Conservation (phyloP, 1,140 invertebrate species). For the Eubasilissa regina region DNA sequence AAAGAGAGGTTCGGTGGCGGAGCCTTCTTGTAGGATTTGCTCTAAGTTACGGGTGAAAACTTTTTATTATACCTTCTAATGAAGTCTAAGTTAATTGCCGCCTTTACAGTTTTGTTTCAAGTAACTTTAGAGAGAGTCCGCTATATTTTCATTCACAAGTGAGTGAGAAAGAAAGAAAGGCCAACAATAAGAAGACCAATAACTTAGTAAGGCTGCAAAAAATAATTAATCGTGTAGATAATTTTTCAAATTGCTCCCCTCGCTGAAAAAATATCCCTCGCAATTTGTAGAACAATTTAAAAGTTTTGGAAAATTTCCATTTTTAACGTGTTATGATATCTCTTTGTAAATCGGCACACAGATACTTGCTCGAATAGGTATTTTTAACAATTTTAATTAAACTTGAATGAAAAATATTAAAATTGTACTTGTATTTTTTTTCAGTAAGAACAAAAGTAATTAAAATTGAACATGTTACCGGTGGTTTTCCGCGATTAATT, state of each 20-base stretch:
- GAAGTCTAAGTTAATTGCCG: constrained; percentile 60
- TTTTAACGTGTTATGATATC: neutral
- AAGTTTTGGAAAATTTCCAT: constrained; percentile 28
- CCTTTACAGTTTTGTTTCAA: constrained; percentile 56
- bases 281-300: constrained; percentile 46
- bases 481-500: too few species aligned
- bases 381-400: too few species aligned
- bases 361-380: too few species aligned
- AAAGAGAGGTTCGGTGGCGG: constrained; percentile 42
- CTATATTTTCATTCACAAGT: constrained; percentile 20
- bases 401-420: too few species aligned
- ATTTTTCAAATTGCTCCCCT: constrained; percentile 40
- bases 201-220: constrained; percentile 46
- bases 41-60: constrained; percentile 51
- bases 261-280: constrained; percentile 18
- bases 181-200: constrained; percentile 48
- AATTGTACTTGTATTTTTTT: too few species aligned
- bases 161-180: constrained; percentile 42
- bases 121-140: constrained; percentile 38
- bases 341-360: too few species aligned
- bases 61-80: constrained; percentile 61
- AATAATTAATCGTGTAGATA: constrained; percentile 58
- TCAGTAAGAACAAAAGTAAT: too few species aligned
- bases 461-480: too few species aligned
- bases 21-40: constrained; percentile 51